These are phyloP conservation scores for Oscheius sp. DNA, from an alignment of 2,888 invertebrate species.

Conservation along the genomic window DNA sequence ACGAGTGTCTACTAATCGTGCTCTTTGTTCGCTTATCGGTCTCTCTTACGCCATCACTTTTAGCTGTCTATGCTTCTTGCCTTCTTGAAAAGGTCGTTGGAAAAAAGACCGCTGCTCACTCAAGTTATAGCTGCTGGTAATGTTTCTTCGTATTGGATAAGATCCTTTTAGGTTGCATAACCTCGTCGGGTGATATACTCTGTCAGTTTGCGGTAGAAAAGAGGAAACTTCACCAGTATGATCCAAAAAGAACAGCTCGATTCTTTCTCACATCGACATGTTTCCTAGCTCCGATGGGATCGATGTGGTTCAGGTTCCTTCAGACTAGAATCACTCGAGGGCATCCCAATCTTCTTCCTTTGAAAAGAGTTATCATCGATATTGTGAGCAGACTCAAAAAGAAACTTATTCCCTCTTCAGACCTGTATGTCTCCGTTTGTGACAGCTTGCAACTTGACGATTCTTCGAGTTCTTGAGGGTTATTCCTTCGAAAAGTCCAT, in stretches of 20 bases:
- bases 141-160: background rate
- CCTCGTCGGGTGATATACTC: conserved; percentile 60
- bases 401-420: background rate
- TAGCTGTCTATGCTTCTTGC: conserved; percentile 18
- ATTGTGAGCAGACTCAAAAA: conserved; percentile 42
- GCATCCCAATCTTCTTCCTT: conserved; percentile 46
- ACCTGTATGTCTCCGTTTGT: conserved; percentile 24
- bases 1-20: too few species aligned
- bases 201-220: conserved; percentile 53
- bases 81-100: conserved; percentile 14
- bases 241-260: conserved; percentile 55
- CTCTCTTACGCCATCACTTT: too few species aligned
- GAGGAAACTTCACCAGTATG: conserved; percentile 47
- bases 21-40: too few species aligned
- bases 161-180: conserved; percentile 48
- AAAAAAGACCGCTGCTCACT: conserved; percentile 38
- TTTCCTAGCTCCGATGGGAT: conserved; percentile 64
- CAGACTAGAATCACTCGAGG: conserved; percentile 55
- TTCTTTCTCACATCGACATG: conserved; percentile 63
- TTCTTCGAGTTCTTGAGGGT: conserved; percentile 66
- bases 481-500: conserved; percentile 39
- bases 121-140: conserved; percentile 41
- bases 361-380: conserved; percentile 60
- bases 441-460: conserved; percentile 50
- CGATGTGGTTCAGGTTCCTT: conserved; percentile 62